These are phyloP conservation scores for Cosmorhoe ocellata DNA, from an alignment of 2,888 invertebrate species.

Conservation along the genomic window DNA sequence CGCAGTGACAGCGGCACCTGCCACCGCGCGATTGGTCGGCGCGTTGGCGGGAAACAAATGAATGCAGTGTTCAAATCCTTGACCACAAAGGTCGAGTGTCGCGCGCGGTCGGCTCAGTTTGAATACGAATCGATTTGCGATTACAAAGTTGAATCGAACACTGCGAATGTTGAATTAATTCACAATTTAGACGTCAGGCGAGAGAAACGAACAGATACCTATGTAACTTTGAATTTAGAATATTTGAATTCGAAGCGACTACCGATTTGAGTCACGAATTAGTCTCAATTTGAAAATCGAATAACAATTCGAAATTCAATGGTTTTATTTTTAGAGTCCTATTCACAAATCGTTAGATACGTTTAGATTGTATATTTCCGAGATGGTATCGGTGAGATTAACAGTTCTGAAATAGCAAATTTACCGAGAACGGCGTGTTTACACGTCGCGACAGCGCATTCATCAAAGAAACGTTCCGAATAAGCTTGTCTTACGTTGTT, in stretches of 20 bases:
- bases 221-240: background rate
- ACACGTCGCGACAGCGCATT: conserved; percentile 20
- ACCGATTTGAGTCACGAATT: background rate
- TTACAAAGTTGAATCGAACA: conserved; percentile 30
- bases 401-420: conserved; percentile 14
- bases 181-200: conserved; percentile 10
- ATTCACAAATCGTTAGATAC: background rate
- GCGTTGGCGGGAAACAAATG: conserved; percentile 58
- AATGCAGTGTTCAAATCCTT: conserved; percentile 54
- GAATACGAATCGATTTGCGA: conserved; percentile 60
- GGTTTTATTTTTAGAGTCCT: no score
- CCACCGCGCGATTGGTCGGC: conserved; percentile 43
- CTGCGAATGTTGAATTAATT: conserved; percentile 26
- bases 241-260: conserved; percentile 1
- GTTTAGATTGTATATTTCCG: no score
- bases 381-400: conserved; percentile 11
- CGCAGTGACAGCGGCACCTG: conserved; percentile 73
- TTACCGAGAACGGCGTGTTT: conserved; percentile 15
- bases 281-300: background rate
- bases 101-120: conserved; percentile 37
- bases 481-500: conserved; percentile 16
- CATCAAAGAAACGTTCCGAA: conserved; percentile 18
- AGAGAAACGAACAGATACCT: conserved; percentile 1
- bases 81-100: conserved; percentile 57
- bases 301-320: no score